Evolutionary conservation across 1,140 invertebrate species (phyloP), one percentile per base, ranked within the genome.

Genomic region (Drosophila ambigua): DNA sequence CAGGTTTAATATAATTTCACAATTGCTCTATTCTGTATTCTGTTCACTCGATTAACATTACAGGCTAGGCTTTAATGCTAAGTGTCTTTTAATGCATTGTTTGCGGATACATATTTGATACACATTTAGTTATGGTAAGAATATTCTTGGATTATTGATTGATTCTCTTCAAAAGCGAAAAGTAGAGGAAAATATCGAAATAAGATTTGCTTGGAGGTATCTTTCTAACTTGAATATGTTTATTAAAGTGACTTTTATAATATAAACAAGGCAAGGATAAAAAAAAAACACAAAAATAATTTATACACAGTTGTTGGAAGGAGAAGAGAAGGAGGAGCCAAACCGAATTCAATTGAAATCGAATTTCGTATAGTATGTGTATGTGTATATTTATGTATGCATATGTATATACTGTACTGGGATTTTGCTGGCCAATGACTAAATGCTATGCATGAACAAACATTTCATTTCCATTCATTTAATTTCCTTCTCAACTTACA

Each of bases 381-480:
- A 7, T 28, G 24, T 53, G 39, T 58, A 43, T 52, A 46, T 24
- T 62, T 39, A 39, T 39, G 35, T 39, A 39, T 41, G 52, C 55
- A 64, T 20, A 63, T 15, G 54, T 67, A 81, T 57, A 58, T 71
- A 39, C 35, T 39, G 35, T 39, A 39, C 35, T 78, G 63, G 49
- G 24, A 28, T 67, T 49, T 75, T 74, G 61, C 51, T 72, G 62
- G 78, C 74, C 82, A 77, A 77, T 80, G 64, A 66, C 48, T 77
- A 81, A 84, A 84, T 84, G 81, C 81, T 84, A 87, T 74, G 81
- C 78, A 87, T 78, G 71, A 67, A 78, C 73, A 75, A 77, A 78
- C 81, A 60, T 69, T 69, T 43, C 51, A 68, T 44, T 68, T 71
- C 28, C 15, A 45, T 72, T 68, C 23, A 59, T 60, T 72, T 74